Evolutionary conservation across 2,888 invertebrate genomes (phyloP).

Genomic region (Drosophila monieri): DNA sequence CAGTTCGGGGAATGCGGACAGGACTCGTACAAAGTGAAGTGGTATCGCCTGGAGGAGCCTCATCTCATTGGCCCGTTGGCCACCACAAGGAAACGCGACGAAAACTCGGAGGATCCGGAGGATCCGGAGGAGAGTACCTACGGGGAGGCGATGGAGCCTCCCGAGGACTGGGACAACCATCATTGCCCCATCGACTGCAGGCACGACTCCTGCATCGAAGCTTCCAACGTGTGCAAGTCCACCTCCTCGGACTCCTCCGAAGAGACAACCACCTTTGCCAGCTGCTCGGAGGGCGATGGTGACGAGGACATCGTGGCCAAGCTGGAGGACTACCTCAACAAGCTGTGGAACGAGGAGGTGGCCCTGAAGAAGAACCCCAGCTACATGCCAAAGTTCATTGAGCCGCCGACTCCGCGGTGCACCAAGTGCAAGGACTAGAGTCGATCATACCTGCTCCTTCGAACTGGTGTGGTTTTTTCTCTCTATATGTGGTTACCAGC

Average conservation of each 20-base stretch:
- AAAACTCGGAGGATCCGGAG: background rate
- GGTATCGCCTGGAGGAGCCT: conserved; percentile 68
- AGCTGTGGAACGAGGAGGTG: conserved; percentile 64
- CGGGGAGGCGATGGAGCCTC: conserved; percentile 52
- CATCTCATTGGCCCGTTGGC: background rate
- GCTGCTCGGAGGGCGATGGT: conserved; percentile 33
- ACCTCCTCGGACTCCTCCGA: conserved; percentile 8
- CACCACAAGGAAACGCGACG: background rate
- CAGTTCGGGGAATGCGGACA: conserved; percentile 75
- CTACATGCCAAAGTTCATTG: conserved; percentile 13
- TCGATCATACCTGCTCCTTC: background rate
- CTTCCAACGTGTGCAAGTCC: conserved; percentile 54
- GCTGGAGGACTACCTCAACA: conserved; percentile 62
- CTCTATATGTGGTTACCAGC: background rate
- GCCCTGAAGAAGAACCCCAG: conserved; percentile 49
- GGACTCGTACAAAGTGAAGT: conserved; percentile 77
- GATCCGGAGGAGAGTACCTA: conserved; percentile 17
- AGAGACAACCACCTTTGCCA: conserved; percentile 28
- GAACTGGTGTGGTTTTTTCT: background rate
- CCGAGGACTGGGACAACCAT: conserved; percentile 63
- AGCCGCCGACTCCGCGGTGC: conserved; percentile 24
- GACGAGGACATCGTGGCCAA: conserved; percentile 53
- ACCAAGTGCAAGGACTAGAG: conserved; percentile 31
- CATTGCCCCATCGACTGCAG: conserved; percentile 79
- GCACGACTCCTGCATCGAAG: conserved; percentile 37